Evolutionary conservation across 2,797 vertebrate genomes (phyloP).

Genomic region (Benthosema pterotum): DNA sequence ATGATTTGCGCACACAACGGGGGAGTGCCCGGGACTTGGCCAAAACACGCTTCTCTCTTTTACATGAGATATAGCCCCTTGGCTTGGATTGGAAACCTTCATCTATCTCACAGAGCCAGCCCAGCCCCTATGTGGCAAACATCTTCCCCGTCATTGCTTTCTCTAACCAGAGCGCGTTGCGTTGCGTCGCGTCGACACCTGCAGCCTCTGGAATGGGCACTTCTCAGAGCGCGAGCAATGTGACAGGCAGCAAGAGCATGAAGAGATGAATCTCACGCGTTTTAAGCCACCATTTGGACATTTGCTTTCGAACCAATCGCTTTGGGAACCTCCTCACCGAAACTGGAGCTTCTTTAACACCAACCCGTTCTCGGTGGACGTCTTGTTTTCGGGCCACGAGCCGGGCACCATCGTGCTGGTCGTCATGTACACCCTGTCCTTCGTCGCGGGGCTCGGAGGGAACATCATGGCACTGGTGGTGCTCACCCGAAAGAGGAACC

Average conservation of each 20-base stretch:
- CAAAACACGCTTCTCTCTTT: too few relatives aligned
- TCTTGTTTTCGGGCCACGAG: constrained; percentile 70
- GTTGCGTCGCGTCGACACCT: not conserved
- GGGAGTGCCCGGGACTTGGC: too few relatives aligned
- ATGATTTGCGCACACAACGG: not conserved
- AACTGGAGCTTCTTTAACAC: constrained; percentile 52
- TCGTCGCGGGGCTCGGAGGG: constrained; percentile 64
- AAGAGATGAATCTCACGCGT: constrained; percentile 61
- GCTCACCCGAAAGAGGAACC: constrained; percentile 60
- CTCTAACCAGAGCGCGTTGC: not conserved
- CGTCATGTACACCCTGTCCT: constrained; percentile 70
- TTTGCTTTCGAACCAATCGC: constrained; percentile 59
- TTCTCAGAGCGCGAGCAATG: constrained; percentile 1
- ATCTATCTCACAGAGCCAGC: not conserved
- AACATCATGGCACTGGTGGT: constrained; percentile 71
- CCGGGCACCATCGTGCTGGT: constrained; percentile 69
- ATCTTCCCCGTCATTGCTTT: too few relatives aligned
- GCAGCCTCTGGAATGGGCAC: not conserved
- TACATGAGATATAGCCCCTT: too few relatives aligned
- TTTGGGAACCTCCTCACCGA: constrained; percentile 24
- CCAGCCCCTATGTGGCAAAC: not conserved
- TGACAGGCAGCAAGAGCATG: constrained; percentile 9
- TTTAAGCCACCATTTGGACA: constrained; percentile 54
- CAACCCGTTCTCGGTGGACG: constrained; percentile 53
- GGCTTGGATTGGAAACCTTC: not conserved